A percentile compares a stretch with the other conserved stretches of the same genome.
These are phyloP conservation scores for Lasioglossum vierecki DNA, from an alignment of 2,888 invertebrate species.

Conservation along the genomic window DNA sequence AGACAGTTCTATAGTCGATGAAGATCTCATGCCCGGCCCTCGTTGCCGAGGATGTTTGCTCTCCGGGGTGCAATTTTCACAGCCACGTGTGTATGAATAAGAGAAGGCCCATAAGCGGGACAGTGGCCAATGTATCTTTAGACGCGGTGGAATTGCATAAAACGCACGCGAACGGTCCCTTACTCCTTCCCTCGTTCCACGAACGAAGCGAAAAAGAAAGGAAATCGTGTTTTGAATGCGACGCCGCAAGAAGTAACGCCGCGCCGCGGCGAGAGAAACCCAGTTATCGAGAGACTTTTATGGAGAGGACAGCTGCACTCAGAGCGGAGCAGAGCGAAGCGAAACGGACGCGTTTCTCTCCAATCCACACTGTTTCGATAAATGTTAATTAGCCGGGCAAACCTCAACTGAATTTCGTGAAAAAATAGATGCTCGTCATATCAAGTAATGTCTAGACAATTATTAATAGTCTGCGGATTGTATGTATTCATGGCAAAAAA, in stretches of 20 bases:
- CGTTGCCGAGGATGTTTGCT: neutral
- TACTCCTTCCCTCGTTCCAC: neutral
- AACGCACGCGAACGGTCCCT: slow-evolving; percentile 16
- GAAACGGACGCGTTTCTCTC: slow-evolving; percentile 42
- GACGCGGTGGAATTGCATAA: neutral
- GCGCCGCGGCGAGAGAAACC: slow-evolving; percentile 57
- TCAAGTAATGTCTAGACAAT: too few species aligned
- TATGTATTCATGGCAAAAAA: too few species aligned
- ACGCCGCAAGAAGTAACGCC: slow-evolving; percentile 47
- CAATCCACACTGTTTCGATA: neutral
- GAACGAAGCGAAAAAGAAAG: slow-evolving; percentile 46
- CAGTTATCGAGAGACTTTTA: slow-evolving; percentile 65
- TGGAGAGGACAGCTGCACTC: slow-evolving; percentile 45
- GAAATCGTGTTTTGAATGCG: slow-evolving; percentile 64
- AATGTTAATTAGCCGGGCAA: neutral
- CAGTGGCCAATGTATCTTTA: slow-evolving; percentile 4
- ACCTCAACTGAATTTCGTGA: too few species aligned
- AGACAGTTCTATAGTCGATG: neutral
- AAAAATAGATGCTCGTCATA: too few species aligned
- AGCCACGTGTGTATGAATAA: neutral
- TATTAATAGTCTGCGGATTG: too few species aligned
- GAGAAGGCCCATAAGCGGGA: slow-evolving; percentile 1
- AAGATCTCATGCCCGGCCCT: neutral
- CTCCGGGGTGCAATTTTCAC: slow-evolving; percentile 2
- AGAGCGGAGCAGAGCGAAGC: neutral